Percentiles rank a stretch among this genome's conserved stretches.
These are phyloP conservation scores for Taenaris catops DNA, from an alignment of 2,888 invertebrate species.

Conservation along the genomic window DNA sequence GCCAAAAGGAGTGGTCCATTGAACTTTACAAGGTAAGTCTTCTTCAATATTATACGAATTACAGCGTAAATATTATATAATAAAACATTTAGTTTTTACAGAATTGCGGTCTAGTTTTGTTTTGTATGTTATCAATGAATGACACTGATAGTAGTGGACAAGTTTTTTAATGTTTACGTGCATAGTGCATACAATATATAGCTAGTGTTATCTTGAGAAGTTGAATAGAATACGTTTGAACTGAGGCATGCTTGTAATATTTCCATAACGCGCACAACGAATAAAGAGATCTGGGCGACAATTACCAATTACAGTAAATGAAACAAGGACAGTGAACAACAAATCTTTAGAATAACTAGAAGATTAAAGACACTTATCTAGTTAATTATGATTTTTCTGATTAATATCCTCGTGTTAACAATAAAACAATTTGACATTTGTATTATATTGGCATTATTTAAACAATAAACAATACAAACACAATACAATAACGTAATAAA, in stretches of 20 bases:
- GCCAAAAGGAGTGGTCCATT: slow-evolving; percentile 96
- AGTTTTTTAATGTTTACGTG: slow-evolving; percentile 48
- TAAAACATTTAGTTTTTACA: background rate
- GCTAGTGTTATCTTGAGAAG: slow-evolving; percentile 13
- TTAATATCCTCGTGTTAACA: too few relatives aligned
- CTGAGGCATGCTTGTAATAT: slow-evolving; percentile 11
- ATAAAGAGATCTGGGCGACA: slow-evolving; percentile 14
- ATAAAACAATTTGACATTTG: too few relatives aligned
- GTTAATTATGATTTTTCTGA: too few relatives aligned
- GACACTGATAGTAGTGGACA: slow-evolving; percentile 35
- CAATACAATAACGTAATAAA: too few relatives aligned
- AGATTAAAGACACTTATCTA: too few relatives aligned
- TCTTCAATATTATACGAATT: slow-evolving; percentile 38
- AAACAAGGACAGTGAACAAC: slow-evolving; percentile 8
- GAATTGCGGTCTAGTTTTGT: background rate
- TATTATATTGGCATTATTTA: too few relatives aligned
- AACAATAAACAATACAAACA: too few relatives aligned
- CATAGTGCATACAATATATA: slow-evolving; percentile 31
- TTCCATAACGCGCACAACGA: slow-evolving; percentile 17
- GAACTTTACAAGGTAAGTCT: slow-evolving; percentile 82
- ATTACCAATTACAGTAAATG: slow-evolving; percentile 16
- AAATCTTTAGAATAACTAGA: too few relatives aligned
- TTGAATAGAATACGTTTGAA: slow-evolving; percentile 7
- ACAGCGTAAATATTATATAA: slow-evolving; percentile 1
- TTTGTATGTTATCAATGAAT: slow-evolving; percentile 6